Evolutionary conservation across 2,888 invertebrate species (phyloP).

Genomic region (Meliscaeva auricollis): DNA sequence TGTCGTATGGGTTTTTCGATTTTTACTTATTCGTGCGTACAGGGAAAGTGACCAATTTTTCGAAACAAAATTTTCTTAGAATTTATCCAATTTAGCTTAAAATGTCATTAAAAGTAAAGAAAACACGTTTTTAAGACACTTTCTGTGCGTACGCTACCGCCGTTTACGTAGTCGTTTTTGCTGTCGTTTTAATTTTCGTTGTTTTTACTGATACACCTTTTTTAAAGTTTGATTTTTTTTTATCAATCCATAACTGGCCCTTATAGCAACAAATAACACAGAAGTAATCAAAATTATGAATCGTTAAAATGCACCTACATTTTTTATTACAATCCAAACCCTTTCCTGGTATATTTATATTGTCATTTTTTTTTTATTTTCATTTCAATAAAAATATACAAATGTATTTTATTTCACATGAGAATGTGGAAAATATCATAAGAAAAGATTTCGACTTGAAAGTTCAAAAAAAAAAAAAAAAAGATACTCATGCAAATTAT

Average conservation of each 20-base stretch:
- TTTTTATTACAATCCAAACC: constrained; percentile 1
- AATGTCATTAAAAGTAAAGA: no score
- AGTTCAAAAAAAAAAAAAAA: background rate
- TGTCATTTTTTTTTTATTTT: background rate
- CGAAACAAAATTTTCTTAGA: no score
- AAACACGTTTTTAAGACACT: no score
- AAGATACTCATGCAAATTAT: background rate
- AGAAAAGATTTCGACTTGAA: background rate
- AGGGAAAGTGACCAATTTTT: no score
- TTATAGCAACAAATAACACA: background rate
- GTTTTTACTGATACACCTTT: no score
- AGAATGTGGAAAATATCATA: background rate
- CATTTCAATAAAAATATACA: background rate
- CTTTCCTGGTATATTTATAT: background rate
- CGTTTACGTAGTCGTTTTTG: no score
- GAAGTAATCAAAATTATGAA: background rate
- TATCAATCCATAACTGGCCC: background rate
- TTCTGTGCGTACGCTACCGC: no score
- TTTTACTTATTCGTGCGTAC: no score
- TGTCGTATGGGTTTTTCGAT: no score
- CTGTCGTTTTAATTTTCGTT: no score
- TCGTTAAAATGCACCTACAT: background rate
- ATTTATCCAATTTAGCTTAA: no score
- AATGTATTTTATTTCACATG: background rate
- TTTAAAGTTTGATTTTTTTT: no score